Base-by-base conservation (phyloP, 2,113 vertebrate genomes). In the Rhadina sibilatrix region DNA sequence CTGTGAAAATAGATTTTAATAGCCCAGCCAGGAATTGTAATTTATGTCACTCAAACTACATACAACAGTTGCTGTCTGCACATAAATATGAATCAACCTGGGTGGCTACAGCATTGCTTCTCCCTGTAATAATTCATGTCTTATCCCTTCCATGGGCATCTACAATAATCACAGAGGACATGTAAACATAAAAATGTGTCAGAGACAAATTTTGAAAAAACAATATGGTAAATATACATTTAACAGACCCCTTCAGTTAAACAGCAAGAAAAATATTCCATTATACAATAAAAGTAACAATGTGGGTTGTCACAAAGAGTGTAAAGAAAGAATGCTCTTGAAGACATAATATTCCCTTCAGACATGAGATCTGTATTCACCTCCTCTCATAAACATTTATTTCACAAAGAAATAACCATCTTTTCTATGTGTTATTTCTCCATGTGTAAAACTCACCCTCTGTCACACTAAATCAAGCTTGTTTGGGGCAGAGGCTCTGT, bases 1-100 rank as follows among this genome's bases (percentile, higher is more conserved):
- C 72, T 87, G 42, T 54, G 37, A 79, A 94, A 95, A 89, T 37
- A 84, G 44, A 68, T 93, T 84, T 82, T 84, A 87, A 78, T 63
- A 60, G 52, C 35, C n/a, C 23, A 78, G 33, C 8, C 33, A 91
- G 49, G 53, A 76, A 50, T 33, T 83, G 77, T 71, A 79, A 82
- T 49, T 68, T 63, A 35, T 20, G 53, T 76, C 80, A 78, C 54
- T 88, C 63, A 81, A 88, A 86, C 59, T 44, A n/a, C 53, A 25
- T 15, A 18, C 52, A 78, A 25, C 21, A 31, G 81, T 64, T 83
- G 21, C 54, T 42, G 27, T 28, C 57, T 4, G 0, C 35, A 68
- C 59, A 61, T 57, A 57, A 65, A 76, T 21, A 27, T 40, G 24
- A 47, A 61, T 31, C 38, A 38, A 33, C 14, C 21, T 74, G n/a